Evolutionary conservation across 2,797 vertebrate species (phyloP), one percentile per base, ranked within the genome.

Genomic region (Lagocephalus sceleratus): DNA sequence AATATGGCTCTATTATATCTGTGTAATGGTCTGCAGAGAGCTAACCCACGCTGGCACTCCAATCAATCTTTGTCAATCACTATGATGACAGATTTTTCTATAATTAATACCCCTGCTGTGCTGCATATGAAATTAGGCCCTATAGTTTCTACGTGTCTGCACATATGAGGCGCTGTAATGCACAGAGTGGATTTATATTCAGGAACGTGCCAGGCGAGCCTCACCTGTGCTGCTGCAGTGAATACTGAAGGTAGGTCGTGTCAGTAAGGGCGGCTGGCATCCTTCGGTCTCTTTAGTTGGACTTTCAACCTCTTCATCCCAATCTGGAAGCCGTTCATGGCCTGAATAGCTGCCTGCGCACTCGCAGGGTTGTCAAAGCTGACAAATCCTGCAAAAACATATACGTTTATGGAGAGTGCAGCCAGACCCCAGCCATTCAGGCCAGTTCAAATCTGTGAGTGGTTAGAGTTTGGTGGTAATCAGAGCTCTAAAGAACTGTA

Each of bases 291-390:
- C 85, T 99, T 98, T 81, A 99, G 85, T 86, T 99, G 97, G 20
- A 99, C 97, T 90, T 99, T 99, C 90, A 99, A 94, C 80, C 97
- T 92, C 81, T 99, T 99, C 94, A 95, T 98, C 55, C 96, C 96
- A 22, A 98, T 94, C 88, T 98, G 96, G 89, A 98, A 98, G 84
- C 96, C 96, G n/a, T 98, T 98, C 96, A 98, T 98, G 87, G 96
- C 94, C 84, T 98, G 96, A 85, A 99, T 99, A 82, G 96, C 96
- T 49, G 94, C 93, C 87, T 98, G 96, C 50, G 97, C 97, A 57
- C 97, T 99, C 73, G 94, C 93, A 0, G 96, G 97, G 92, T 99
- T 98, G 91, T 99, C 97, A 63, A 99, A 99, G 86, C 97, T 99
- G 87, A 99, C 97, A 66, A 99, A 99, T 66, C 97, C 97, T 98